Evolutionary conservation across 2,113 vertebrate species (phyloP).

Genomic region (Phrynosoma blainvillii): DNA sequence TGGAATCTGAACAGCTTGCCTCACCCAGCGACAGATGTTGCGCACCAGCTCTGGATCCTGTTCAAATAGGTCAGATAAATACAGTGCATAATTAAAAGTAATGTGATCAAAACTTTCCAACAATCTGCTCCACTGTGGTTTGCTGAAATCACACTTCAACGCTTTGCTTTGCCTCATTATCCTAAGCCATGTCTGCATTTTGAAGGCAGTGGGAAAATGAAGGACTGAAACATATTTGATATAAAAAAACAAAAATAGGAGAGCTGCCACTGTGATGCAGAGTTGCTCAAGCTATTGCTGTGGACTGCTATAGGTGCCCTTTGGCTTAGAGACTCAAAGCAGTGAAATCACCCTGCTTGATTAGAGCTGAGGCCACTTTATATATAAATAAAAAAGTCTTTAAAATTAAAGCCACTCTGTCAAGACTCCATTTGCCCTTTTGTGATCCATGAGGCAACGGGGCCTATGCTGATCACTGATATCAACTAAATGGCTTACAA

Average conservation of each 20-base stretch:
- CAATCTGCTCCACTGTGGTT: constrained; percentile 54
- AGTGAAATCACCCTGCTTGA: too few relatives aligned
- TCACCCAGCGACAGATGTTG: constrained; percentile 96
- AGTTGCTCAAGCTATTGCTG: background rate
- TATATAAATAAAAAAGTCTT: background rate
- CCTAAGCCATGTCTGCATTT: constrained; percentile 18
- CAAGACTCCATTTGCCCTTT: too few relatives aligned
- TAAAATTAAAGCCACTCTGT: background rate
- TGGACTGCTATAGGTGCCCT: background rate
- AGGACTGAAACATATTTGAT: background rate
- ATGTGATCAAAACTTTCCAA: constrained; percentile 68
- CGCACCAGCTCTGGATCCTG: constrained; percentile 90
- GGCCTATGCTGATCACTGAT: too few relatives aligned
- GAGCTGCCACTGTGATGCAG: too few relatives aligned
- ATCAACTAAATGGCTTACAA: too few relatives aligned
- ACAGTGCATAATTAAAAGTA: constrained; percentile 77
- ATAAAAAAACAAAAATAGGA: background rate
- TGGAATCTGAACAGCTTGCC: constrained; percentile 86
- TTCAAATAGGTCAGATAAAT: constrained; percentile 82
- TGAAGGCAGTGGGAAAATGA: background rate
- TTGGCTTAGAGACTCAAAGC: background rate
- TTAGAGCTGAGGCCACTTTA: background rate
- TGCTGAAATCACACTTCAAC: constrained; percentile 56
- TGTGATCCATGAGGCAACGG: too few relatives aligned
- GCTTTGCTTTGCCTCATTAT: constrained; percentile 56